phyloP scores from a whole-genome alignment of 1,140 invertebrate genomes.

The Diabrotica virgifera region DNA sequence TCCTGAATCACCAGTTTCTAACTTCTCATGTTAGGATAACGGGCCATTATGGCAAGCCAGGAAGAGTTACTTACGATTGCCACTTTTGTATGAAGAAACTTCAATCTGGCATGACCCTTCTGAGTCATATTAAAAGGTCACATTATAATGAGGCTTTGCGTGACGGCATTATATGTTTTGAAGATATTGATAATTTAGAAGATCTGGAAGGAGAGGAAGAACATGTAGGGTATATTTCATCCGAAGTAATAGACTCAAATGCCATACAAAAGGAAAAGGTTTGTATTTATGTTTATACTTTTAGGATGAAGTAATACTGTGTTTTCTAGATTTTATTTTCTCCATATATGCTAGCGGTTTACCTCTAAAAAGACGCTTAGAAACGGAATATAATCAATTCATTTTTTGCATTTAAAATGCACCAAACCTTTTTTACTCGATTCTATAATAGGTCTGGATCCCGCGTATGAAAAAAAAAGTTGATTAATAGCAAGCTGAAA shows the following conservation, averaged over 20 bases:
- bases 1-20: conserved; percentile 51
- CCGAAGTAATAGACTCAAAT: conserved; percentile 10
- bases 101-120: conserved; percentile 60
- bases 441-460: too few relatives aligned
- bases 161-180: conserved; percentile 58
- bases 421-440: too few relatives aligned
- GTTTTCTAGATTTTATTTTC: too few relatives aligned
- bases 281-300: too few relatives aligned
- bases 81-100: conserved; percentile 67
- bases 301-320: too few relatives aligned
- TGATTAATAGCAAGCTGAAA: too few relatives aligned
- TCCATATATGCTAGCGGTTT: too few relatives aligned
- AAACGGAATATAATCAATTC: too few relatives aligned
- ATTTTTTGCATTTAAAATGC: too few relatives aligned
- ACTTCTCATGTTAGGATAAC: conserved; percentile 56
- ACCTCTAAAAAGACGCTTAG: too few relatives aligned
- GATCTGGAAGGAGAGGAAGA: conserved; percentile 44
- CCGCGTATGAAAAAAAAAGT: too few relatives aligned
- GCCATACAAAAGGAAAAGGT: conserved; percentile 20
- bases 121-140: conserved; percentile 61
- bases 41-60: conserved; percentile 53
- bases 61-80: conserved; percentile 53
- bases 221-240: conserved; percentile 11
- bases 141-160: conserved; percentile 59
- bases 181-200: conserved; percentile 57